Percentiles rank a stretch among this genome's conserved stretches.
phyloP scores from a whole-genome alignment of 2,113 vertebrate genomes.

The Paradoxurus hermaphroditus region DNA sequence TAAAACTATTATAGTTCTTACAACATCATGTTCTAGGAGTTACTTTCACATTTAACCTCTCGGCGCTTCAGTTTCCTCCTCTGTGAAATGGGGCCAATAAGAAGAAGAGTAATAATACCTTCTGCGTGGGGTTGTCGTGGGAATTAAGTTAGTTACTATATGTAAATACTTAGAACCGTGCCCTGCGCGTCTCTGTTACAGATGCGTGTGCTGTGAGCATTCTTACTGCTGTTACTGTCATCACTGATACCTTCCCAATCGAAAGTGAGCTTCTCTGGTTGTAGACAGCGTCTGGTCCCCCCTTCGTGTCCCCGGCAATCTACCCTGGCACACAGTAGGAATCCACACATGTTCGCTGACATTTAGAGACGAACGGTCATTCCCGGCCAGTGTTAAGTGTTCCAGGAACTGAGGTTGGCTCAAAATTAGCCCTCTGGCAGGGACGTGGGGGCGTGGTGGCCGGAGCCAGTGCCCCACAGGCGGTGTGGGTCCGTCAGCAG shows the following conservation, averaged over 20 bases:
- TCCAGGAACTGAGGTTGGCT: background rate
- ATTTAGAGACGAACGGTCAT: background rate
- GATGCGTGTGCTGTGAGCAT: background rate
- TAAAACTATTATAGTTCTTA: background rate
- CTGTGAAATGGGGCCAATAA: background rate
- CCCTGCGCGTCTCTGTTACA: rapidly evolving
- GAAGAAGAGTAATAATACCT: background rate
- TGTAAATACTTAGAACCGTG: background rate
- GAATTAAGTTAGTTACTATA: background rate
- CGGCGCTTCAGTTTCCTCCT: background rate
- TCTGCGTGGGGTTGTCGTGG: background rate
- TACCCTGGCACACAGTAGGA: background rate
- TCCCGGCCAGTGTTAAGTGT: background rate
- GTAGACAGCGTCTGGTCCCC: background rate
- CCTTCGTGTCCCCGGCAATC: background rate
- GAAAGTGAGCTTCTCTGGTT: background rate
- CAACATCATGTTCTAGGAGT: background rate
- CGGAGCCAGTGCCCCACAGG: background rate
- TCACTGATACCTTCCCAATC: background rate
- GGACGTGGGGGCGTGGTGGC: rapidly evolving
- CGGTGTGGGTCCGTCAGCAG: rapidly evolving
- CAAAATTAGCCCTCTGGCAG: background rate
- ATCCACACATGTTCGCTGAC: background rate
- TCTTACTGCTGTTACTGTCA: background rate
- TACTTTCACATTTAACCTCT: background rate